phyloP scores from a whole-genome alignment of 1,140 invertebrate species.

The Ylistrum balloti region DNA sequence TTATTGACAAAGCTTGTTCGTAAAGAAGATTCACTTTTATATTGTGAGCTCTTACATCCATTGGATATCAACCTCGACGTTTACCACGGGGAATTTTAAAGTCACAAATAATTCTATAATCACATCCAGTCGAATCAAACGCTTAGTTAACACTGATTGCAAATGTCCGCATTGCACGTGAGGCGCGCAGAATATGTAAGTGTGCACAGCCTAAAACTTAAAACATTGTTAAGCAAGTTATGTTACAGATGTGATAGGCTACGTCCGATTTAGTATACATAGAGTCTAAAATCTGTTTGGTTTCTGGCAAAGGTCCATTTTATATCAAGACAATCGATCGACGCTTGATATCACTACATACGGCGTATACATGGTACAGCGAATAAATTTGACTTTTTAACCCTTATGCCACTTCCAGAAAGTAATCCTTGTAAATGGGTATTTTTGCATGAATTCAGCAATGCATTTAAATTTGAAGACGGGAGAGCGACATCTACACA shows the following conservation, averaged over 20 bases:
- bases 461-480: too few relatives aligned
- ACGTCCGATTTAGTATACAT: conserved; percentile 10
- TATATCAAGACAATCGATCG: conserved; percentile 34
- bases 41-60: background rate
- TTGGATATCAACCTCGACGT: background rate
- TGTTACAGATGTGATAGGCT: background rate
- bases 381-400: conserved; percentile 36
- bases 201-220: background rate
- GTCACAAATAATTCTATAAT: background rate
- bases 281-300: background rate
- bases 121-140: background rate
- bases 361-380: background rate
- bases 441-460: background rate
- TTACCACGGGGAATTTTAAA: background rate
- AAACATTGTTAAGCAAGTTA: background rate
- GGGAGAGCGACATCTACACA: background rate
- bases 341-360: background rate
- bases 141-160: background rate
- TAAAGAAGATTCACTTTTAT: background rate
- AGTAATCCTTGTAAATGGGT: background rate
- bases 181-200: background rate
- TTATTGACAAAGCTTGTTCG: background rate
- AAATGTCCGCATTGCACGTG: background rate
- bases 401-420: background rate
- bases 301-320: background rate